Evolutionary conservation across 1,140 invertebrate genomes (phyloP), one percentile per base, ranked within the genome.

Genomic region (Zaprionus lachaisei): DNA sequence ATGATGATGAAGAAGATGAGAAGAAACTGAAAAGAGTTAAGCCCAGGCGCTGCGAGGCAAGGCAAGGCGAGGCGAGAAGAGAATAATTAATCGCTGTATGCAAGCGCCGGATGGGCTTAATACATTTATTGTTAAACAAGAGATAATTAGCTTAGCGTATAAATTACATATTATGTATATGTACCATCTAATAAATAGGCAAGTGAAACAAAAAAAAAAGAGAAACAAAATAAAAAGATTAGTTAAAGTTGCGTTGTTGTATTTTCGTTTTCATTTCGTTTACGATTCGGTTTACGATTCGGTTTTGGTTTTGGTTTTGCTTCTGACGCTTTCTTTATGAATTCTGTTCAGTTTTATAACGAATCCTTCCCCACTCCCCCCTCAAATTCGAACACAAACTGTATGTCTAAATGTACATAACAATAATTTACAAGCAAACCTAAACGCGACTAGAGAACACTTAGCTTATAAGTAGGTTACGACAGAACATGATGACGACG

Each of bases 61-160:
- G 51, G 26, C 24, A 0, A 5, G 0, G 24, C 20, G 14, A 1
- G 47, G 15, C 2, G 47, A 38, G 41, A 17, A 17, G 51, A 26
- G 22, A 24, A 31, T 31, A 15, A 57, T 34, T 11, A 54, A 54
- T 51, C 22, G 15, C 24, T 14, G 54, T 34, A 11, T 34, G 31
- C 31, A 34, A 63, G 58, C 83, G 83, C 81, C 83, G 66, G 6
- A 81, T 78, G 78, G 89, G 84, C 84, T 87, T 22, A 22, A 89
- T 78, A 83, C 84, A 89, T 76, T 87, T 89, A 87, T 87, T 87
- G 83, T 87, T 87, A 87, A 87, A 87, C 80, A 87, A 87, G 83
- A 87, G 80, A 87, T 87, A 87, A 72, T 89, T 87, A 87, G 83
- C 80, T 79, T 87, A 87, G 83, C 83, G 65, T 89, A 83, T 87